These are phyloP conservation scores for Tyrannus savana DNA, from an alignment of 2,113 vertebrate species.

Conservation along the genomic window DNA sequence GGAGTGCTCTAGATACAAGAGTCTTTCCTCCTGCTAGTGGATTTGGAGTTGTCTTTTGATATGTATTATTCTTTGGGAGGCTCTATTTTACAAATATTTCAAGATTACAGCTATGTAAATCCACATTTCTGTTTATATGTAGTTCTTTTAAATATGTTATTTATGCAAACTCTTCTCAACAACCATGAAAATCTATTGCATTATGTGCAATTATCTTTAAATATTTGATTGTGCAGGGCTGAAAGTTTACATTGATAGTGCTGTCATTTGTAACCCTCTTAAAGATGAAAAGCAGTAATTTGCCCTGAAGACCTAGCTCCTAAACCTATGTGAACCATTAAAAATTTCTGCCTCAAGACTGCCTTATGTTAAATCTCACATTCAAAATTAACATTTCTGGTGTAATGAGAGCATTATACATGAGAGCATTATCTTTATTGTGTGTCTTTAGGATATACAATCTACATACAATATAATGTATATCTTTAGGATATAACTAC, in stretches of 20 bases:
- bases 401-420: background rate
- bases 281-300: slow-evolving; percentile 24
- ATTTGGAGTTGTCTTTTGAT: background rate
- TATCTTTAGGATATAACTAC: background rate
- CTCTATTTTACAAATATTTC: slow-evolving; percentile 18
- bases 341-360: slow-evolving; percentile 8
- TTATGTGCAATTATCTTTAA: slow-evolving; percentile 42
- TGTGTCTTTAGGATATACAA: background rate
- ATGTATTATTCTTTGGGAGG: background rate
- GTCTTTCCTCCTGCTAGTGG: background rate
- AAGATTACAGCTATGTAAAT: slow-evolving; percentile 9
- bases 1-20: background rate
- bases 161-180: slow-evolving; percentile 28
- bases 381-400: background rate
- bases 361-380: background rate
- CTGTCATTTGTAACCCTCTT: slow-evolving; percentile 38
- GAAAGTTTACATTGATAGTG: background rate
- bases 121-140: background rate
- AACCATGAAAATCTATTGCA: background rate
- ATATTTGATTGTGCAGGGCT: slow-evolving; percentile 14
- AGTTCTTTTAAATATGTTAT: background rate
- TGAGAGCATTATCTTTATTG: background rate
- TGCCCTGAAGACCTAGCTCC: background rate
- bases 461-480: background rate
- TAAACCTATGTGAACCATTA: background rate